Percentiles rank a stretch among this genome's conserved stretches.
These are phyloP conservation scores for Romanogobio albipinnatus DNA, from an alignment of 2,113 vertebrate species.

Conservation along the genomic window DNA sequence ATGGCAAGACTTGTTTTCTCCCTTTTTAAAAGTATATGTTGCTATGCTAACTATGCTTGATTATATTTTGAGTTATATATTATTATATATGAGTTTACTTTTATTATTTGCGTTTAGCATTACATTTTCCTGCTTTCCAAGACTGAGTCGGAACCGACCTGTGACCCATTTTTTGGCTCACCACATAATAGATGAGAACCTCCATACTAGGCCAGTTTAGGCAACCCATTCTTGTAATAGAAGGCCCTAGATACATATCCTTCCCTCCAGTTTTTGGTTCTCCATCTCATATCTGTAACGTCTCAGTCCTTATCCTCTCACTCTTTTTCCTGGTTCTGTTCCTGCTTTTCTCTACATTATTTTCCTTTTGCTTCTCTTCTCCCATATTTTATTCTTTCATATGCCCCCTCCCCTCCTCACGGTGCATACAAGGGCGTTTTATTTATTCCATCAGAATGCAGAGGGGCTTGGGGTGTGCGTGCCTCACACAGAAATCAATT, in stretches of 20 bases:
- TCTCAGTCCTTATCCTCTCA: conserved; percentile 61
- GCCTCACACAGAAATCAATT: conserved; percentile 77
- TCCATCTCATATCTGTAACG: conserved; percentile 44
- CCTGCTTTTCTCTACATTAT: conserved; percentile 29
- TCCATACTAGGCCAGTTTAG: neutral
- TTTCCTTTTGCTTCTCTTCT: conserved; percentile 18
- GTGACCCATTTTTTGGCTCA: neutral
- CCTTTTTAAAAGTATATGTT: neutral
- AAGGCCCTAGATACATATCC: neutral
- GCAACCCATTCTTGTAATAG: neutral
- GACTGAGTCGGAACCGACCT: neutral
- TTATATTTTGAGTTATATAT: neutral
- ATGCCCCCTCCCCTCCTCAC: conserved; percentile 3
- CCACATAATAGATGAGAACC: neutral
- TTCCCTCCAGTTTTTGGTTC: conserved; percentile 1
- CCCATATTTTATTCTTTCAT: neutral
- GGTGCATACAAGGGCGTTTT: conserved; percentile 64
- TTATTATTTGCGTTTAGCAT: neutral
- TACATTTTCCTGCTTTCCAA: neutral
- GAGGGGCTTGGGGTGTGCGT: conserved; percentile 65
- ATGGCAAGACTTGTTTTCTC: neutral
- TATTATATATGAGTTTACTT: neutral
- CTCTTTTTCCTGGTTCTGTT: conserved; percentile 56
- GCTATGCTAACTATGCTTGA: neutral
- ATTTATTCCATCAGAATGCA: conserved; percentile 77